Conservation (phyloP, 2,888 invertebrate genomes). For the Parascotia fuliginaria region DNA sequence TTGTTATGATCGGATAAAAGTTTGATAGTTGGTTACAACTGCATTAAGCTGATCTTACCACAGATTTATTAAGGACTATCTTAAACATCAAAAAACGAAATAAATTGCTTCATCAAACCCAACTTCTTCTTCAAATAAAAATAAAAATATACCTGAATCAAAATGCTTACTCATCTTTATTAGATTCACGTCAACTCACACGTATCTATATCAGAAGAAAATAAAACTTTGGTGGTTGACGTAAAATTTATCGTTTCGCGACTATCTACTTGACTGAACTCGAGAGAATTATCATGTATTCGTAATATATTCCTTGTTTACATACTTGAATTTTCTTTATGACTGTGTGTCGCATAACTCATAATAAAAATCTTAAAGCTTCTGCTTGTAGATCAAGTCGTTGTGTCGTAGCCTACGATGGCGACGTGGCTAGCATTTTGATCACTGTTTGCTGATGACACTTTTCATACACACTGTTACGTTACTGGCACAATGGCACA, state of each 20-base stretch:
- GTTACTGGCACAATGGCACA: conserved; percentile 23
- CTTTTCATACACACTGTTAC: conserved; percentile 30
- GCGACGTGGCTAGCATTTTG: conserved; percentile 33
- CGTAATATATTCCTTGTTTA: conserved; percentile 18
- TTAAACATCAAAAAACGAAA: too few relatives aligned
- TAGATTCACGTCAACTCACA: conserved; percentile 11
- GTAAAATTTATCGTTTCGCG: conserved; percentile 21
- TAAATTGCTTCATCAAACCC: too few relatives aligned
- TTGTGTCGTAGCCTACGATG: background rate
- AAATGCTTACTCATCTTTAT: too few relatives aligned
- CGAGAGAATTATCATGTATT: conserved; percentile 19
- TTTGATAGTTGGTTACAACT: too few relatives aligned
- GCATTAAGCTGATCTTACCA: too few relatives aligned
- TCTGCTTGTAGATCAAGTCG: conserved; percentile 11
- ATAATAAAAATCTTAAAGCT: conserved; percentile 21
- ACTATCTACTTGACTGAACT: conserved; percentile 14
- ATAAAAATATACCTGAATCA: too few relatives aligned
- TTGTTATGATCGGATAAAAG: too few relatives aligned
- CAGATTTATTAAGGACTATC: too few relatives aligned
- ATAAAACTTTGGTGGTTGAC: conserved; percentile 19
- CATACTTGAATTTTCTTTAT: background rate
- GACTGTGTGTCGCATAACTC: conserved; percentile 2
- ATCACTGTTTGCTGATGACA: conserved; percentile 44
- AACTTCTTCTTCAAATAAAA: too few relatives aligned
- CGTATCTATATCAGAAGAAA: conserved; percentile 10